A percentile compares a stretch with the other conserved stretches of the same genome.
phyloP scores from a whole-genome alignment of 2,113 vertebrate species.

The Vulpes ferrilata region DNA sequence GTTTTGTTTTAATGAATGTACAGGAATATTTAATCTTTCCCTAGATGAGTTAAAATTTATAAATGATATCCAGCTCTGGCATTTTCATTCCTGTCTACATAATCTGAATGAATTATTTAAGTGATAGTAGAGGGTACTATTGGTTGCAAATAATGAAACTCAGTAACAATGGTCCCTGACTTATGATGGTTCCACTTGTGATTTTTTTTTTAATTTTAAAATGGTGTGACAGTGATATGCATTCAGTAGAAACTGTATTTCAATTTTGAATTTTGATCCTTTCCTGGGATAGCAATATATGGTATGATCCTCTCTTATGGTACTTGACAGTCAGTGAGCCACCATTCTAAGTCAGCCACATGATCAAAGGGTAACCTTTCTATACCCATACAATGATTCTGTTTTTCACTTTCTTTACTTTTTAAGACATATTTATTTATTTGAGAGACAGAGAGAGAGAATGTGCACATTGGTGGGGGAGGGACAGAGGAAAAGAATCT shows the following conservation, averaged over 20 bases:
- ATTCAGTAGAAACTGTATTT: not conserved
- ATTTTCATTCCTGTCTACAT: constrained; percentile 22
- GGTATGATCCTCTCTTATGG: not conserved
- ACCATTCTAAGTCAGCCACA: not conserved
- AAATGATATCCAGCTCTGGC: not conserved
- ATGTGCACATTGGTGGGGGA: not conserved
- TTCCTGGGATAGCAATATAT: not conserved
- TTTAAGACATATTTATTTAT: not conserved
- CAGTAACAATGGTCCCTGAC: not conserved
- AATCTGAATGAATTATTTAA: not conserved
- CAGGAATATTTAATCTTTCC: constrained; percentile 26
- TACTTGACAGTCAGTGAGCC: not conserved
- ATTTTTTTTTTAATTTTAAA: not conserved
- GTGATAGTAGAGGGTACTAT: not conserved
- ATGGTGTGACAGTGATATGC: not conserved
- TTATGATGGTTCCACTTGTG: not conserved
- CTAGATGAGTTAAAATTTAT: constrained; percentile 50
- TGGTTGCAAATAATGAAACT: not conserved
- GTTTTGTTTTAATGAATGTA: not conserved
- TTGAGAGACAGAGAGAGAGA: not conserved
- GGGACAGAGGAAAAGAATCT: not conserved
- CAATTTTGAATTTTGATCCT: not conserved
- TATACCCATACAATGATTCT: not conserved
- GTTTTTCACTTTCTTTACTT: not conserved
- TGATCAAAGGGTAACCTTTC: not conserved